Conservation (phyloP, 2,113 vertebrate species). For the Bungarus multicinctus region DNA sequence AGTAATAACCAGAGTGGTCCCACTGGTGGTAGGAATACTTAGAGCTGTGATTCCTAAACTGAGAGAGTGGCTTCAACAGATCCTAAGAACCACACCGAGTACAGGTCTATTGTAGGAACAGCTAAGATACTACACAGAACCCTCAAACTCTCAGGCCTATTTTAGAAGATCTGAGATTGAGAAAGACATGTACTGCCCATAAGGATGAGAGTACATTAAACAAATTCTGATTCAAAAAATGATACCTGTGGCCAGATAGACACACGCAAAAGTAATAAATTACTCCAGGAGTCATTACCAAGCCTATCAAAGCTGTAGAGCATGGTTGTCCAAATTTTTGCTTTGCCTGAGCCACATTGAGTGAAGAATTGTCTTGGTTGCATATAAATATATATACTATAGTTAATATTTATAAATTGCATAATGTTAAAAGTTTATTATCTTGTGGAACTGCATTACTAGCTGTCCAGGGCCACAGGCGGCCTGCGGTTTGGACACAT, state of each 20-base stretch:
- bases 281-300: background rate
- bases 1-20: too few species aligned
- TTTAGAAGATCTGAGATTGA: background rate
- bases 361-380: background rate
- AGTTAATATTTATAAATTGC: background rate
- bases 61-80: too few species aligned
- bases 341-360: background rate
- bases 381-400: background rate
- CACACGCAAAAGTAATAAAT: background rate
- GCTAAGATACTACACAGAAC: background rate
- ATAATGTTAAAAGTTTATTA: background rate
- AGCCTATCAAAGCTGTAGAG: background rate
- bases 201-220: background rate
- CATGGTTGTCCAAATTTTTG: background rate
- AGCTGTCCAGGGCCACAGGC: background rate
- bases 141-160: background rate
- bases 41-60: too few species aligned
- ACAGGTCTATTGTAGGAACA: too few species aligned
- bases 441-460: background rate
- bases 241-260: background rate
- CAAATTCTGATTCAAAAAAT: background rate
- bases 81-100: too few species aligned
- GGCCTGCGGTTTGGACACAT: background rate
- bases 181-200: background rate
- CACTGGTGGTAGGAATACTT: too few species aligned